Conservation (phyloP, 2,113 vertebrate genomes). For the Electrona antarctica region DNA sequence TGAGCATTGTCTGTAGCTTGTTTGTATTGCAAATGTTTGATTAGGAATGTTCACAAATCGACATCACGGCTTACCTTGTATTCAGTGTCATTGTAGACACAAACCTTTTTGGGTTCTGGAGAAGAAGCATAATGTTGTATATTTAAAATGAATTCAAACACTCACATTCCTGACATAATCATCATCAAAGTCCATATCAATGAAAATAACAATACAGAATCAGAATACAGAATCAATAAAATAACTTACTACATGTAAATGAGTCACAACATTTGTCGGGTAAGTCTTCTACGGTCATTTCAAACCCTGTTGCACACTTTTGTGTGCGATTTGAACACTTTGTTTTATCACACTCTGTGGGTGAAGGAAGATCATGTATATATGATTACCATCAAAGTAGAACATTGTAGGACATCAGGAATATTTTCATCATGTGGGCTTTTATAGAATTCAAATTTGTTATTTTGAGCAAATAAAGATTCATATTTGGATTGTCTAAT, state of each 20-base stretch:
- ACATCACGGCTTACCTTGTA: slow-evolving; percentile 73
- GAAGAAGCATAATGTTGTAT: slow-evolving; percentile 18
- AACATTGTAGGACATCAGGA: neutral
- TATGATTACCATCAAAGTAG: too few relatives aligned
- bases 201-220: neutral
- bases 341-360: slow-evolving; percentile 74
- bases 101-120: slow-evolving; percentile 73
- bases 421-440: neutral
- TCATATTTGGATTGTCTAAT: too few relatives aligned
- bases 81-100: slow-evolving; percentile 71
- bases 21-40: neutral
- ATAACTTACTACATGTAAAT: slow-evolving; percentile 71
- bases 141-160: neutral
- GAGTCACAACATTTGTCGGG: slow-evolving; percentile 71
- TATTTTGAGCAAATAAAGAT: too few relatives aligned
- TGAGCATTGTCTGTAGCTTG: neutral
- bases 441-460: neutral
- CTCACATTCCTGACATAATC: neutral
- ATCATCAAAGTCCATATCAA: neutral
- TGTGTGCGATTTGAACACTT: slow-evolving; percentile 49
- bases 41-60: too few relatives aligned
- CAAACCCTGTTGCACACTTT: slow-evolving; percentile 61
- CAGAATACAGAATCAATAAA: neutral
- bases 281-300: neutral
- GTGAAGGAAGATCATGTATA: neutral